phyloP scores from a whole-genome alignment of 2,888 invertebrate species.

The Drosophila siamana region DNA sequence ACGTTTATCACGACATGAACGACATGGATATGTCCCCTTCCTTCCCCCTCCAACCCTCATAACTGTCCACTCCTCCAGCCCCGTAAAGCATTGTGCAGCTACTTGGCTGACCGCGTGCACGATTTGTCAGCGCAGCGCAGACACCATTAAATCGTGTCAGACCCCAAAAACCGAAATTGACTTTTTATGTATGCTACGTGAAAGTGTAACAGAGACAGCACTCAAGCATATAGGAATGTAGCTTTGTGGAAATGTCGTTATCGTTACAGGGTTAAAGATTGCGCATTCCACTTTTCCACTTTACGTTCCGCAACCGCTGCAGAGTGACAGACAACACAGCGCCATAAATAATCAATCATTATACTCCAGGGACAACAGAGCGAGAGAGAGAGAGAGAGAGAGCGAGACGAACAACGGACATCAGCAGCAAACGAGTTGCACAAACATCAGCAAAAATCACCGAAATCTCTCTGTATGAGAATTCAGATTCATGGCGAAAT shows the following conservation, averaged over 20 bases:
- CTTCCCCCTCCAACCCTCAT: not conserved
- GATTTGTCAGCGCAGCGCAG: conserved; percentile 71
- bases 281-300: conserved; percentile 31
- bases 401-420: not conserved
- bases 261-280: conserved; percentile 55
- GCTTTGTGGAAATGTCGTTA: conserved; percentile 37
- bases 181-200: conserved; percentile 78
- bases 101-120: conserved; percentile 56
- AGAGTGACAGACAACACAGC: conserved; percentile 5
- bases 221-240: not conserved
- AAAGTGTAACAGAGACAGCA: conserved; percentile 33
- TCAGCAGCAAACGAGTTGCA: conserved; percentile 18
- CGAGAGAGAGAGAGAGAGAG: too few species aligned
- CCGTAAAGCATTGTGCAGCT: not conserved
- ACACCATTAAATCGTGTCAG: conserved; percentile 67
- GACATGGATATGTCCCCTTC: conserved; percentile 33
- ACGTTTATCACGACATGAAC: conserved; percentile 69
- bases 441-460: conserved; percentile 22
- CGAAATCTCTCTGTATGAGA: not conserved
- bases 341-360: conserved; percentile 70
- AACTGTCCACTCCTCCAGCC: not conserved
- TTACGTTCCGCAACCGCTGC: not conserved
- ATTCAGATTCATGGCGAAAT: conserved; percentile 18
- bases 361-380: conserved; percentile 48
- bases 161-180: conserved; percentile 67